Conservation (phyloP, 1,140 invertebrate genomes). For the Pygmarrhopalites habei region DNA sequence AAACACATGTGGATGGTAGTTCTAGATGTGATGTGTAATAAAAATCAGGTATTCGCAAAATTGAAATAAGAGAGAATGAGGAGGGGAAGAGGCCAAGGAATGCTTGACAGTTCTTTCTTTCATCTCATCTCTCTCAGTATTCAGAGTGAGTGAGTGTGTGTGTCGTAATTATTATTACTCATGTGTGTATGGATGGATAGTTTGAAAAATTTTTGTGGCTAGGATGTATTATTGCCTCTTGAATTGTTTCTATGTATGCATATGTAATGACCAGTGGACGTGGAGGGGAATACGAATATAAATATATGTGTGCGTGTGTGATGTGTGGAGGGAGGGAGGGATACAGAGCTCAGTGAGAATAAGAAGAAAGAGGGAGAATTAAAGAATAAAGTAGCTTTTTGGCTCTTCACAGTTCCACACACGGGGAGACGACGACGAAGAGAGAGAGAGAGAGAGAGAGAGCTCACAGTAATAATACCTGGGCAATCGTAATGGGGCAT, state of each 20-base stretch:
- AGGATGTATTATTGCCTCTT: background rate
- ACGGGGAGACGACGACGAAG: background rate
- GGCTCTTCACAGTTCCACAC: background rate
- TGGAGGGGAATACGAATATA: background rate
- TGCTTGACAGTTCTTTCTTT: background rate
- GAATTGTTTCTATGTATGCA: background rate
- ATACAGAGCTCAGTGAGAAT: too few species aligned
- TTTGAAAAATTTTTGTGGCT: background rate
- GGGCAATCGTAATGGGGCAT: slow-evolving; percentile 9
- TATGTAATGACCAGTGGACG: background rate
- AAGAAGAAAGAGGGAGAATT: background rate
- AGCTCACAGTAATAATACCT: slow-evolving; percentile 9
- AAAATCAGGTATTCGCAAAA: slow-evolving; percentile 10
- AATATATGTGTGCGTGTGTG: background rate
- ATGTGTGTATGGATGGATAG: background rate
- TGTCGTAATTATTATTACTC: slow-evolving; percentile 1
- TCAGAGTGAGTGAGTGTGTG: too few species aligned
- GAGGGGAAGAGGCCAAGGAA: background rate
- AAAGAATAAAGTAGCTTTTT: slow-evolving; percentile 7
- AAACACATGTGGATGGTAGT: too few species aligned
- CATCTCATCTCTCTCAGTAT: too few species aligned
- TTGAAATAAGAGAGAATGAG: background rate
- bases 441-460: slow-evolving; percentile 1
- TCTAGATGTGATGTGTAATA: background rate
- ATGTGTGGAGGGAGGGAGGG: too few species aligned